Percentiles rank a stretch among this genome's conserved stretches.
These are phyloP conservation scores for Mesembrinibis cayennensis DNA, from an alignment of 2,113 vertebrate species.

Conservation along the genomic window DNA sequence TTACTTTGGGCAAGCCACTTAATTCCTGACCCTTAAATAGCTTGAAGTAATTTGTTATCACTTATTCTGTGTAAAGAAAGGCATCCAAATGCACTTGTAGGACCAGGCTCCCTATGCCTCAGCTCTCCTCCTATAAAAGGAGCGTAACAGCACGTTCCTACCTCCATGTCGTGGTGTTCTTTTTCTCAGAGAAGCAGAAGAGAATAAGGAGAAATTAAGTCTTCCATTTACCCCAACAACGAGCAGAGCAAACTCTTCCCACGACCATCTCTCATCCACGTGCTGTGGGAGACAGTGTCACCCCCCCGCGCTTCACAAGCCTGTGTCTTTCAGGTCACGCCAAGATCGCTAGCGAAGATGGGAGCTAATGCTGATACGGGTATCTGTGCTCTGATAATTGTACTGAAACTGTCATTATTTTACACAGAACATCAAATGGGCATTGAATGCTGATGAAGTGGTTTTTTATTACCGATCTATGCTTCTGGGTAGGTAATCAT, in stretches of 20 bases:
- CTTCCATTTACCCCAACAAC: not conserved
- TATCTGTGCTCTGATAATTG: not conserved
- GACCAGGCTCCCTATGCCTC: not conserved
- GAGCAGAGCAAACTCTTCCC: not conserved
- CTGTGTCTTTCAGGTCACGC: not conserved
- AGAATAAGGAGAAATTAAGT: not conserved
- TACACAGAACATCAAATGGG: not conserved
- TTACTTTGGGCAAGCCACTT: not conserved
- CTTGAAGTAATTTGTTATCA: not conserved
- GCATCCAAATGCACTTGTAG: not conserved
- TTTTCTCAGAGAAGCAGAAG: not conserved
- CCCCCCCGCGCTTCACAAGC: not conserved
- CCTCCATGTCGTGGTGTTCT: rapidly evolving
- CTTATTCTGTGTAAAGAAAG: not conserved
- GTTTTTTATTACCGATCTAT: not conserved
- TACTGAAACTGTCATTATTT: not conserved
- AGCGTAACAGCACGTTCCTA: not conserved
- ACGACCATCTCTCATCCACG: not conserved
- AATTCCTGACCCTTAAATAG: not conserved
- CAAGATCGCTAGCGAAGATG: not conserved
- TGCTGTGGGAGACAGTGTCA: not conserved
- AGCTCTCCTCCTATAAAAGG: not conserved
- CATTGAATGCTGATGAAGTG: constrained; percentile 7
- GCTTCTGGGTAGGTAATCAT: constrained; percentile 19
- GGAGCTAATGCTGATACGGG: not conserved